Evolutionary conservation across 2,888 invertebrate genomes (phyloP).

Genomic region (Orchesella flavescens): DNA sequence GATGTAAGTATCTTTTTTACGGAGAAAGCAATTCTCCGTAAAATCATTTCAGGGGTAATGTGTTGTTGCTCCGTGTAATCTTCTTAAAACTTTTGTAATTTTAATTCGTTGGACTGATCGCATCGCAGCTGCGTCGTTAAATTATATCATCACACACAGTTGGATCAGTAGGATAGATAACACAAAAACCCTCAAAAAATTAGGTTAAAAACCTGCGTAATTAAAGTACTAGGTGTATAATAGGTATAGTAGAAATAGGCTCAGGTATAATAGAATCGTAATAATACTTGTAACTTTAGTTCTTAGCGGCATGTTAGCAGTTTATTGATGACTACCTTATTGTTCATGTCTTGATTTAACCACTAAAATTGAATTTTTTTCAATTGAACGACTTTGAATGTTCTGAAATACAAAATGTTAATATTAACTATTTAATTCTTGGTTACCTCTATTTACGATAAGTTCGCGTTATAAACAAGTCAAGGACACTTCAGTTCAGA

Average conservation of each 20-base stretch:
- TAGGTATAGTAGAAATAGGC: not conserved
- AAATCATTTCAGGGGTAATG: conserved; percentile 59
- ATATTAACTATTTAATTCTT: no score
- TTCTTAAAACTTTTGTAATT: conserved; percentile 44
- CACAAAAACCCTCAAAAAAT: no score
- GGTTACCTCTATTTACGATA: no score
- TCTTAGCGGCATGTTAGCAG: no score
- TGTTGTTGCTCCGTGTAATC: conserved; percentile 8
- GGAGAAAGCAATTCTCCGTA: conserved; percentile 12
- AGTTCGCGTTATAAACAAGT: no score
- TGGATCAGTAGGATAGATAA: no score
- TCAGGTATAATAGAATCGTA: conserved; percentile 5
- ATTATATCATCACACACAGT: not conserved
- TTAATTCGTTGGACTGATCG: conserved; percentile 54
- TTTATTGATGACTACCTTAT: not conserved
- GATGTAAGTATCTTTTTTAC: conserved; percentile 14
- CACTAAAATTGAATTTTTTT: conserved; percentile 1
- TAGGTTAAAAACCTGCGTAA: no score
- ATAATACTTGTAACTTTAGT: not conserved
- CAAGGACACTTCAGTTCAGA: no score
- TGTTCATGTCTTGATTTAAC: not conserved
- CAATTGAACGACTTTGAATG: no score
- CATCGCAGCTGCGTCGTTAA: conserved; percentile 28
- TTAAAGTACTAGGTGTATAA: no score
- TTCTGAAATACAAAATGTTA: no score